A percentile compares a stretch with the other conserved stretches of the same genome.
Evolutionary conservation across 1,140 invertebrate species (phyloP).

Genomic region (Nasonia giraulti): DNA sequence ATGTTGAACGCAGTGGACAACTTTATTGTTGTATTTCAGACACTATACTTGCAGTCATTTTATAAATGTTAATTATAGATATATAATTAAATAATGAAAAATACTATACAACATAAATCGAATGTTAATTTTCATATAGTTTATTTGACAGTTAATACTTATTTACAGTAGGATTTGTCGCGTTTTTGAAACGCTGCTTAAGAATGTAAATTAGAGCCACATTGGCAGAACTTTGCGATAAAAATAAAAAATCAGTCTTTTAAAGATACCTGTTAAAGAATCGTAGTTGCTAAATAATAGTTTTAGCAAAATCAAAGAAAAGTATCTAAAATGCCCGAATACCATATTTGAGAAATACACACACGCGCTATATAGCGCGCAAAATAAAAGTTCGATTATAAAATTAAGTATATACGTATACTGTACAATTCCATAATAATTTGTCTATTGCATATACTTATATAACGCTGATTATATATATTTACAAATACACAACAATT

Average conservation of each 20-base stretch:
- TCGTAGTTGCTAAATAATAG: not conserved
- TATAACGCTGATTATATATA: conserved; percentile 20
- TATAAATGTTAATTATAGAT: too few relatives aligned
- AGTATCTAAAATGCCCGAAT: conserved; percentile 18
- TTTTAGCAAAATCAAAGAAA: conserved; percentile 2
- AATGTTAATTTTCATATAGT: not conserved
- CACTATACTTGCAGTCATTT: too few relatives aligned
- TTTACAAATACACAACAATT: conserved; percentile 44
- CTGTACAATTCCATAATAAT: conserved; percentile 28
- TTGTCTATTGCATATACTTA: conserved; percentile 25
- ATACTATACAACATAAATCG: not conserved
- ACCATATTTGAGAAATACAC: not conserved
- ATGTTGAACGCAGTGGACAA: too few relatives aligned
- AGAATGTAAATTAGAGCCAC: not conserved
- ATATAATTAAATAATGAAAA: not conserved
- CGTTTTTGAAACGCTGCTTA: conserved; percentile 14
- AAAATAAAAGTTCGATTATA: not conserved
- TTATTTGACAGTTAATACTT: conserved; percentile 50
- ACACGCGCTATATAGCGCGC: not conserved
- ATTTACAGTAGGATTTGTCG: conserved; percentile 50
- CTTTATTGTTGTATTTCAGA: too few relatives aligned
- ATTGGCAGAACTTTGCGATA: conserved; percentile 20
- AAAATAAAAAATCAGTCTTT: conserved; percentile 48
- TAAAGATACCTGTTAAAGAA: conserved; percentile 12
- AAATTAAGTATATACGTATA: conserved; percentile 17